Conservation (phyloP, 2,797 vertebrate genomes). For the Xiphophorus birchmanni region DNA sequence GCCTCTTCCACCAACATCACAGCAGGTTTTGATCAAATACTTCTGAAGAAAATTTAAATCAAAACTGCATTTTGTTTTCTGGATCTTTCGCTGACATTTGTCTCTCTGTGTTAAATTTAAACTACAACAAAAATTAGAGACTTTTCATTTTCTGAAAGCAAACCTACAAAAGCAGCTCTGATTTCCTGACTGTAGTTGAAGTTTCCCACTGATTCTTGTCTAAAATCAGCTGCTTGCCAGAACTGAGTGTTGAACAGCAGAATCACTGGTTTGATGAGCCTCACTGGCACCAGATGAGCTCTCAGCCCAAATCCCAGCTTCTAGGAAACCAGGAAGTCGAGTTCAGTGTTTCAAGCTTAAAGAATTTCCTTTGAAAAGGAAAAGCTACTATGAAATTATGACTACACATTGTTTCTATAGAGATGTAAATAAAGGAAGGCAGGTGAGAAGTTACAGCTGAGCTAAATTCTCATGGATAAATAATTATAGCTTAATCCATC, state of each 20-base stretch:
- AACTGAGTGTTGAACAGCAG: not conserved
- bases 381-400: not conserved
- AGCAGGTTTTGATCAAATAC: not conserved
- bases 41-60: not conserved
- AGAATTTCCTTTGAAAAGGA: not conserved
- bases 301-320: not conserved
- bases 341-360: not conserved
- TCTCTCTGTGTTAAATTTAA: not conserved
- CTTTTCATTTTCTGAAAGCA: not conserved
- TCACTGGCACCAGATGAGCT: not conserved
- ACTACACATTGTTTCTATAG: not conserved
- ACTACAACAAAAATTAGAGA: not conserved
- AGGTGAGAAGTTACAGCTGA: not conserved
- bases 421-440: not conserved
- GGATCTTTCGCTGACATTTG: not conserved
- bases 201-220: conserved; percentile 54
- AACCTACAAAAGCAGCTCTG: not conserved
- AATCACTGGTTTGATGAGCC: not conserved
- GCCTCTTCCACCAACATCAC: not conserved
- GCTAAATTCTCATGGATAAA: not conserved
- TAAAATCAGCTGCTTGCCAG: conserved; percentile 31
- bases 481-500: not conserved
- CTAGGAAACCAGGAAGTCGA: not conserved
- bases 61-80: not conserved
- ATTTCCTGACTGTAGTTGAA: conserved; percentile 37